Conservation (phyloP, 2,888 invertebrate genomes). For the Pachymerium ferrugineum region DNA sequence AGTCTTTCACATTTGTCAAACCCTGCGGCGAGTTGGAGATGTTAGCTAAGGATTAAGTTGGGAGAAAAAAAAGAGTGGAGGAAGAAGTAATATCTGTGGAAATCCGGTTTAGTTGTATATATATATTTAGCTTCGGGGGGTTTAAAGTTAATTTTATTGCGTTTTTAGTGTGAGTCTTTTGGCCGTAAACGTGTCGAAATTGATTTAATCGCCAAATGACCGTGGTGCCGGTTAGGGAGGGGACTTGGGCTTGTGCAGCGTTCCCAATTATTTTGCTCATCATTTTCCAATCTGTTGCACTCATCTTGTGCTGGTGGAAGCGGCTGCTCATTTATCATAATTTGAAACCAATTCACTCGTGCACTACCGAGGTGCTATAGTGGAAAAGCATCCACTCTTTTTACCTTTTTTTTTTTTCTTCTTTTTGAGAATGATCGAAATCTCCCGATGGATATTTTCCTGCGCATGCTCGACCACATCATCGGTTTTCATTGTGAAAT, state of each 20-base stretch:
- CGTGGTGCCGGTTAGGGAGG: background rate
- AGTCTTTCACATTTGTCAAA: too few relatives aligned
- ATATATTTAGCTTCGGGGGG: too few relatives aligned
- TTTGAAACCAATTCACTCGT: slow-evolving; percentile 21
- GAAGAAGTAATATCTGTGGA: too few relatives aligned
- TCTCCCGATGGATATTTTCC: background rate
- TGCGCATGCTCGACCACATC: background rate
- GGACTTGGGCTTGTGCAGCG: background rate
- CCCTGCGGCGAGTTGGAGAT: too few relatives aligned
- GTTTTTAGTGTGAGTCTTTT: too few relatives aligned
- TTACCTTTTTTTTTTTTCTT: background rate
- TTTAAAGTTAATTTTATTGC: background rate
- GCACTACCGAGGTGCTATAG: background rate
- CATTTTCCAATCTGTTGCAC: slow-evolving; percentile 18
- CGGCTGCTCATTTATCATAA: slow-evolving; percentile 14
- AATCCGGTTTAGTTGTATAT: too few relatives aligned
- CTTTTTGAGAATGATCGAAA: background rate
- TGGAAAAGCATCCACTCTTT: background rate
- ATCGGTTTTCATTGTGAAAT: too few relatives aligned
- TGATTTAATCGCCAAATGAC: slow-evolving; percentile 5
- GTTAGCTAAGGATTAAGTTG: too few relatives aligned
- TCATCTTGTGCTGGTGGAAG: background rate
- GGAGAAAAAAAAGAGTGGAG: too few relatives aligned
- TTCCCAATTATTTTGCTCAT: slow-evolving; percentile 9
- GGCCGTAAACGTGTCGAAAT: background rate